Base-by-base conservation (phyloP, 2,888 invertebrate species). In the Parasteatoda lunata region DNA sequence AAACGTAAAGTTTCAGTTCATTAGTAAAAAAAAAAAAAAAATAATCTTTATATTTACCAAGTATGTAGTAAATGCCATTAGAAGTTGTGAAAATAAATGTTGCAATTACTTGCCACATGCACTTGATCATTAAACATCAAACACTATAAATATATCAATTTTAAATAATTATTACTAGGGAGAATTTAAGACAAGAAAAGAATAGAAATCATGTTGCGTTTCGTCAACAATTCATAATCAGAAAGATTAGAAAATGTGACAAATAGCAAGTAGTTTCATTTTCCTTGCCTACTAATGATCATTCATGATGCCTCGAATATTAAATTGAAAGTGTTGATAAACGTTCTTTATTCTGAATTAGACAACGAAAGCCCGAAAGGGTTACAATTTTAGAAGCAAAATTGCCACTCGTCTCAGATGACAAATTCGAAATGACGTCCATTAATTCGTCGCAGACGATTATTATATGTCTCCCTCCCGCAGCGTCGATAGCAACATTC, bases 361-460 rank as follows among this genome's bases (percentile, higher is more conserved):
- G 59, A 59, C 9, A 5, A 9, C 9, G 59, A n/a, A 59, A 30
- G 54, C 54, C 30, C 5, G 7, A 30, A 9, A 54, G 11, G 54
- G 45, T 30, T 54, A n/a, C 9, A 30, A 30, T 30, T 30, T 30
- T 30, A 68, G 7, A 4, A 9, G 15, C 5, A 48, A 48, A 79
- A 79, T 79, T 64, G 49, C 64, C 15, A n/a, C 15, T 51, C 8
- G 49, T n/a, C 49, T 66, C 54, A 59, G 11, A 65, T 49, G 66
- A 80, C 80, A 80, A 80, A 75, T 75, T 81, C 47, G 30, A 69
- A 77, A 54, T 71, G 80, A 80, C 85, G 80, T 80, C 80, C 79
- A 86, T 86, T 86, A 86, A 80, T 80, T 86, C 77, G 78, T 73
- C 78, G 45, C 49, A 54, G 70, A 79, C 68, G 70, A 79, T 86